Base-by-base conservation (phyloP, 2,888 invertebrate genomes). In the Scrobipalpa costella region DNA sequence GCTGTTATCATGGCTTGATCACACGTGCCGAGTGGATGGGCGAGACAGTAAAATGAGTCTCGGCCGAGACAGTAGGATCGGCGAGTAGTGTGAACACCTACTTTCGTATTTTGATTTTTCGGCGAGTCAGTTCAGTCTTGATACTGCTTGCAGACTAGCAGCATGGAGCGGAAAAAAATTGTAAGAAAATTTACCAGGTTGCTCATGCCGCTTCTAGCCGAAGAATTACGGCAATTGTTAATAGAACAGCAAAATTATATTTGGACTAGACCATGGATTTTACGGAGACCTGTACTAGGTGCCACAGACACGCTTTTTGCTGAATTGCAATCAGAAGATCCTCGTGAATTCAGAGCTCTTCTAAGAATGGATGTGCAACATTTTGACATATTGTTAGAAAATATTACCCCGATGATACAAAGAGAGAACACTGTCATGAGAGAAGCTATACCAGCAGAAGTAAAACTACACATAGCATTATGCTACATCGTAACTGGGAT, bases 311-410 rank as follows among this genome's bases (percentile, higher is more conserved):
- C 50, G 55, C 19, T 65, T 63, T 63, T 65, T 63, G 57, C 49
- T 66, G 63, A 64, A 66, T 67, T 68, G 61, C 59, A 68, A 50
- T 13, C 50, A 65, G 66, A 68, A 68, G 66, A 66, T 64, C 68
- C 65, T 61, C 40, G 38, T 61, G 66, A 66, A 63, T 68, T 68
- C 38, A 66, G 58, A 63, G 50, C 50, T 49, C 68, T 68, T 66
- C 15, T 61, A 38, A 57, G 36, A 55, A 61, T 61, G 60, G 19
- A 40, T 65, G 66, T 68, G 63, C 52, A 68, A 67, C 63, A 63
- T 68, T 67, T 66, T 64, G 50, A 67, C 15, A 66, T 64, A 66
- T 67, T 68, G 57, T 62, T 64, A 60, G 58, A 57, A 62, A 52
- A 62, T 44, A 62, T 62, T 55, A 57, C 67, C 49, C 65, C 65